Evolutionary conservation across 2,888 invertebrate species (phyloP).

Genomic region (Neoascia interrupta): DNA sequence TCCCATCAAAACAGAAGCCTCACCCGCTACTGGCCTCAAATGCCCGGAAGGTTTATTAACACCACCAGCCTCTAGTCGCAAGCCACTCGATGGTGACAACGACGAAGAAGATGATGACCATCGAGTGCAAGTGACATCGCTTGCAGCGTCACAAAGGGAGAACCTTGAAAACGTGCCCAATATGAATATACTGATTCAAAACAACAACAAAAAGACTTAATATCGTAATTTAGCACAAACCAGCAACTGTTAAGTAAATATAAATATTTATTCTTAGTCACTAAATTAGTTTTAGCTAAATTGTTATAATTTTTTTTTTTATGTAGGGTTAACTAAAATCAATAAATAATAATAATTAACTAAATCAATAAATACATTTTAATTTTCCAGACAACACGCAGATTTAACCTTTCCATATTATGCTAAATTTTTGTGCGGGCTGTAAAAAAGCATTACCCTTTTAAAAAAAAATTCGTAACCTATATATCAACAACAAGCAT

Average conservation of each 20-base stretch:
- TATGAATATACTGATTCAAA: background rate
- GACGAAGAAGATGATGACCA: constrained; percentile 47
- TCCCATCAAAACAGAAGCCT: constrained; percentile 76
- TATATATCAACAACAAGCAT: no score
- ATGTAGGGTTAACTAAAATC: background rate
- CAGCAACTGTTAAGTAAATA: constrained; percentile 52
- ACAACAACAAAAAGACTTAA: constrained; percentile 43
- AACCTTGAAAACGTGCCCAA: constrained; percentile 39
- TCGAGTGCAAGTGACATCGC: constrained; percentile 24
- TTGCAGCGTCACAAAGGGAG: constrained; percentile 24
- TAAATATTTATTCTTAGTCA: constrained; percentile 67
- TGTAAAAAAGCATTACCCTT: no score
- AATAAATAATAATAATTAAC: background rate
- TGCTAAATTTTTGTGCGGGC: constrained; percentile 24
- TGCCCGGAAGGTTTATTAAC: constrained; percentile 78
- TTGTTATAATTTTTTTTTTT: background rate
- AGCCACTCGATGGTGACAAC: constrained; percentile 72
- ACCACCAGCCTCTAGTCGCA: constrained; percentile 79
- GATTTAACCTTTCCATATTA: no score
- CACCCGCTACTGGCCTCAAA: constrained; percentile 77
- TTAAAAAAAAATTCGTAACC: no score
- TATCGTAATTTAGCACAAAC: constrained; percentile 18
- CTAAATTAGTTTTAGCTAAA: constrained; percentile 11
- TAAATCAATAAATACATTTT: background rate
- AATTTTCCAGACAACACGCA: background rate